Conservation (phyloP, 2,888 invertebrate species). For the Trachelus stipa region DNA sequence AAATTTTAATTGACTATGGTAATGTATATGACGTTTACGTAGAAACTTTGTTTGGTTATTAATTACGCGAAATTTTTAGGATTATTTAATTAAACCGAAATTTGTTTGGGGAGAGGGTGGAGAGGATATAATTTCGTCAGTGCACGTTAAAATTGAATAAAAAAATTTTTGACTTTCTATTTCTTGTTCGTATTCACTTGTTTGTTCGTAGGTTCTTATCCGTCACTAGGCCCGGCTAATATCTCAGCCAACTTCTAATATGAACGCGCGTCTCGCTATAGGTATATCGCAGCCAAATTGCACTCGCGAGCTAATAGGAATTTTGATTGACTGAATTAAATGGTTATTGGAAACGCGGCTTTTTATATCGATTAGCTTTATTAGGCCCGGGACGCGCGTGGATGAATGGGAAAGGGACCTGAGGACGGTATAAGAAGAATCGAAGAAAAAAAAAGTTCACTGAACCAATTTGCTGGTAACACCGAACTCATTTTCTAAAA, state of each 20-base stretch:
- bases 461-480: slow-evolving; percentile 53
- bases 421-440: slow-evolving; percentile 20
- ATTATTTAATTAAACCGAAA: too few relatives aligned
- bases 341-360: slow-evolving; percentile 62
- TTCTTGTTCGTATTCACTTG: too few relatives aligned
- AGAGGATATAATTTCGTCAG: too few relatives aligned
- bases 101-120: too few relatives aligned
- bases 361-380: slow-evolving; percentile 59
- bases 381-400: slow-evolving; percentile 33
- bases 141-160: too few relatives aligned
- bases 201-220: slow-evolving; percentile 39
- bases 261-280: slow-evolving; percentile 55
- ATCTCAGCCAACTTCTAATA: slow-evolving; percentile 62
- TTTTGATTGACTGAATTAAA: slow-evolving; percentile 67
- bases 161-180: too few relatives aligned
- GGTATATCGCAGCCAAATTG: slow-evolving; percentile 54
- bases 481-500: slow-evolving; percentile 53
- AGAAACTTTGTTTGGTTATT: too few relatives aligned
- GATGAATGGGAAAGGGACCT: slow-evolving; percentile 18
- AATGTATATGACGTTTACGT: too few relatives aligned
- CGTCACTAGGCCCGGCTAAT: slow-evolving; percentile 52
- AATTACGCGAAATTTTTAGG: too few relatives aligned
- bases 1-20: too few relatives aligned
- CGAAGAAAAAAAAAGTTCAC: slow-evolving; percentile 38
- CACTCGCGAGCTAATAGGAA: slow-evolving; percentile 63